Conservation (phyloP, 2,888 invertebrate genomes). For the Thymelicus lineola region DNA sequence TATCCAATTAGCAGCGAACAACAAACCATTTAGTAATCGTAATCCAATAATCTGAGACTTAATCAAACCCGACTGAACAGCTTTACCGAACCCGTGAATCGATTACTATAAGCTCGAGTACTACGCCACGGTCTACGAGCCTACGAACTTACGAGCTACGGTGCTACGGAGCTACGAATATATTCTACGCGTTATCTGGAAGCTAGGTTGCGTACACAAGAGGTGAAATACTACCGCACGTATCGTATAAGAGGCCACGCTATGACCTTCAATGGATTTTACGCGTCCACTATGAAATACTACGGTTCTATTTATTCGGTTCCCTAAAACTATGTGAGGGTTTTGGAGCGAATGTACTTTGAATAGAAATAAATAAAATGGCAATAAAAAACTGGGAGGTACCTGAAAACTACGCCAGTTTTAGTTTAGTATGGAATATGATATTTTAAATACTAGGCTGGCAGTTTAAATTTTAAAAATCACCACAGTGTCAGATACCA, state of each 20-base stretch:
- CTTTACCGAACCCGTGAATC: conserved; percentile 26
- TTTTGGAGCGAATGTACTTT: conserved; percentile 24
- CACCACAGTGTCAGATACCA: too few species aligned
- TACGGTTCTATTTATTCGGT: conserved; percentile 30
- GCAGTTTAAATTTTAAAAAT: too few species aligned
- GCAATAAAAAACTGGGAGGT: conserved; percentile 5
- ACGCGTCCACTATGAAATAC: conserved; percentile 26
- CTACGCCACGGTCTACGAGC: conserved; percentile 32
- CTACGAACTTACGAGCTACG: conserved; percentile 13
- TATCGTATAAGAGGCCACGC: conserved; percentile 12
- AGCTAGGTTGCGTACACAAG: conserved; percentile 9
- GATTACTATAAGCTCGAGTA: conserved; percentile 30
- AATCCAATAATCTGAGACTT: conserved; percentile 22
- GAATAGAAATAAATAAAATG: conserved; percentile 21
- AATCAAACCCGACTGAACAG: conserved; percentile 8
- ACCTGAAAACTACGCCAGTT: background rate
- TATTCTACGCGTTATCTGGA: conserved; percentile 28
- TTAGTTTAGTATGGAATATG: background rate
- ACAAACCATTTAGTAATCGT: conserved; percentile 11
- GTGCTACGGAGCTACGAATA: conserved; percentile 20
- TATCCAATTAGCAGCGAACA: background rate
- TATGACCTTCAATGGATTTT: conserved; percentile 35
- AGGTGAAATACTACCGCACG: background rate
- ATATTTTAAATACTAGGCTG: background rate
- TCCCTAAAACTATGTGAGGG: conserved; percentile 14